These are phyloP conservation scores for Ostrea denselamellosa DNA, from an alignment of 1,140 invertebrate species.

Conservation along the genomic window DNA sequence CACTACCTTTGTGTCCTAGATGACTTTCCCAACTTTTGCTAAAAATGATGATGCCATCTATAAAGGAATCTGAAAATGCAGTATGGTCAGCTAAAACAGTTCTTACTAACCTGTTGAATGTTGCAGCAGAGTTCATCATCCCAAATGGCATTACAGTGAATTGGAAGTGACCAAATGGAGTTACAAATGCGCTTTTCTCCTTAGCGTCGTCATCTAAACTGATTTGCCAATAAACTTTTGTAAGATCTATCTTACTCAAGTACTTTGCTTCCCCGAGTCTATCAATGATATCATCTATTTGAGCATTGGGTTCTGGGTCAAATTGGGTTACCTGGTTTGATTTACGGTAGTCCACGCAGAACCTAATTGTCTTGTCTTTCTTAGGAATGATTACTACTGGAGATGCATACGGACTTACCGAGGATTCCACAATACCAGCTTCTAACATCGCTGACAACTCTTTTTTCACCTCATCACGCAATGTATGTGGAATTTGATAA, in stretches of 20 bases:
- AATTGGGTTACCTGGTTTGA: constrained; percentile 78
- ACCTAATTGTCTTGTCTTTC: constrained; percentile 76
- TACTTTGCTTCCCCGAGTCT: constrained; percentile 61
- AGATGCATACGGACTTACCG: constrained; percentile 67
- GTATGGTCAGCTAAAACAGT: constrained; percentile 57
- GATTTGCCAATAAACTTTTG: constrained; percentile 80
- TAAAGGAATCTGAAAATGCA: constrained; percentile 43
- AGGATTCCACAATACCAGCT: constrained; percentile 75
- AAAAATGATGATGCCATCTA: constrained; percentile 54
- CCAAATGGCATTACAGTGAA: constrained; percentile 68
- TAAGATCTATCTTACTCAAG: constrained; percentile 80
- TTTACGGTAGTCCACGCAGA: constrained; percentile 79
- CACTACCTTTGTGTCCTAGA: constrained; percentile 36
- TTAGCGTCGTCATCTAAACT: constrained; percentile 60
- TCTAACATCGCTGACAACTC: constrained; percentile 74
- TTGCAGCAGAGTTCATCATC: constrained; percentile 62
- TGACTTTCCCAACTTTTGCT: constrained; percentile 53
- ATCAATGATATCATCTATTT: constrained; percentile 32
- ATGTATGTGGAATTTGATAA: constrained; percentile 48
- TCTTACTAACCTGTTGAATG: constrained; percentile 69
- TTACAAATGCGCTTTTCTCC: constrained; percentile 58
- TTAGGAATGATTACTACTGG: constrained; percentile 79
- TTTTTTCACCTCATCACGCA: constrained; percentile 71
- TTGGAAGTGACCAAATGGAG: constrained; percentile 54
- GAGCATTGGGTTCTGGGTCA: constrained; percentile 79